Percentiles rank a stretch among this genome's conserved stretches.
These are phyloP conservation scores for Homarus americanus DNA, from an alignment of 1,140 invertebrate genomes.

Conservation along the genomic window DNA sequence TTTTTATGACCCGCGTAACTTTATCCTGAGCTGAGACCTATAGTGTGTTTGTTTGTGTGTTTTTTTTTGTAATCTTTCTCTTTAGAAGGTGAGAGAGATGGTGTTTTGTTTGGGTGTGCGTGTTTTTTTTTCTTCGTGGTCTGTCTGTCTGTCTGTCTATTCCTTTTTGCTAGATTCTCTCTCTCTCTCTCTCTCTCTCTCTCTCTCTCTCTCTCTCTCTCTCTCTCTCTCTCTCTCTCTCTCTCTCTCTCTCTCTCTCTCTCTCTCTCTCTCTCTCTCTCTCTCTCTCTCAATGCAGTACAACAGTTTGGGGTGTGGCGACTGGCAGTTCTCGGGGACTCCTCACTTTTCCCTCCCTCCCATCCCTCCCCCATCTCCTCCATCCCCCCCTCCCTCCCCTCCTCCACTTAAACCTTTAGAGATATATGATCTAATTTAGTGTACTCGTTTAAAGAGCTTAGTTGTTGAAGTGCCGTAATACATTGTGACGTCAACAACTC, in stretches of 20 bases:
- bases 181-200: constrained; percentile 23
- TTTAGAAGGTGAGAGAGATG: neutral
- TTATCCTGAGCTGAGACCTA: neutral
- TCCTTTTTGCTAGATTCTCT: neutral
- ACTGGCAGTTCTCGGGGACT: neutral
- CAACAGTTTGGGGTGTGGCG: no score
- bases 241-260: neutral
- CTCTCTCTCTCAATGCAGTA: no score
- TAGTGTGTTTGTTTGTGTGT: neutral
- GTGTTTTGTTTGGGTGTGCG: neutral
- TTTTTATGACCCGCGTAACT: neutral
- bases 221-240: neutral
- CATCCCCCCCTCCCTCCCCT: neutral
- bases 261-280: neutral
- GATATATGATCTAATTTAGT: no score
- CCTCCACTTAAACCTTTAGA: no score
- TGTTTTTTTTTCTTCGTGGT: neutral
- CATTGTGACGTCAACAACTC: no score
- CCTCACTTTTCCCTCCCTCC: neutral
- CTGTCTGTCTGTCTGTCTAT: neutral
- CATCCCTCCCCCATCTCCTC: neutral
- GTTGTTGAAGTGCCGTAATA: no score
- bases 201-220: neutral
- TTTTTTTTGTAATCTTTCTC: neutral
- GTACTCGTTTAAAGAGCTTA: no score